phyloP scores from a whole-genome alignment of 2,888 invertebrate species.

The Noctua janthe region DNA sequence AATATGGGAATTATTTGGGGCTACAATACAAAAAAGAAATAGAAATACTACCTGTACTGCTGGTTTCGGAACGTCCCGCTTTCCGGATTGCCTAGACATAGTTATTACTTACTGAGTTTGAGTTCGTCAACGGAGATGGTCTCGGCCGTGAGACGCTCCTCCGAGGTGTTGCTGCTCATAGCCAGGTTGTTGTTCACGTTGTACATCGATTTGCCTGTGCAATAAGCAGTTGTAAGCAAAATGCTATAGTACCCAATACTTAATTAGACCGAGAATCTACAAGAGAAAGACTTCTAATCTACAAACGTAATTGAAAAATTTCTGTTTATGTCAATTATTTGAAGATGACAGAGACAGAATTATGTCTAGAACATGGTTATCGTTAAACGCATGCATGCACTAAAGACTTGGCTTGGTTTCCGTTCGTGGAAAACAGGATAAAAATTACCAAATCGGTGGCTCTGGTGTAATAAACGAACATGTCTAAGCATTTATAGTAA shows the following conservation, averaged over 20 bases:
- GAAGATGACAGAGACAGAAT: too few species aligned
- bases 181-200: conserved; percentile 88
- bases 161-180: conserved; percentile 89
- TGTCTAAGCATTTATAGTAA: not conserved
- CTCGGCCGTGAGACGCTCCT: conserved; percentile 90
- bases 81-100: not conserved
- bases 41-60: conserved; percentile 18
- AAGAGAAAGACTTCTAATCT: not conserved
- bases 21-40: not conserved
- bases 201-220: conserved; percentile 87
- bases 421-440: too few species aligned
- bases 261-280: not conserved
- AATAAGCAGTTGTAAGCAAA: not conserved
- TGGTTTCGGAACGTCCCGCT: not conserved
- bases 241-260: not conserved
- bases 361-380: too few species aligned
- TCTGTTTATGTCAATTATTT: too few species aligned
- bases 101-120: conserved; percentile 83
- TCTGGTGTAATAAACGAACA: not conserved
- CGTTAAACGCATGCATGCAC: too few species aligned
- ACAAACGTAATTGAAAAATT: too few species aligned
- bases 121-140: conserved; percentile 87
- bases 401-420: too few species aligned
- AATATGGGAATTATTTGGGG: not conserved
- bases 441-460: not conserved